Base-by-base conservation (phyloP, 2,888 invertebrate genomes). In the Atrina japonica region DNA sequence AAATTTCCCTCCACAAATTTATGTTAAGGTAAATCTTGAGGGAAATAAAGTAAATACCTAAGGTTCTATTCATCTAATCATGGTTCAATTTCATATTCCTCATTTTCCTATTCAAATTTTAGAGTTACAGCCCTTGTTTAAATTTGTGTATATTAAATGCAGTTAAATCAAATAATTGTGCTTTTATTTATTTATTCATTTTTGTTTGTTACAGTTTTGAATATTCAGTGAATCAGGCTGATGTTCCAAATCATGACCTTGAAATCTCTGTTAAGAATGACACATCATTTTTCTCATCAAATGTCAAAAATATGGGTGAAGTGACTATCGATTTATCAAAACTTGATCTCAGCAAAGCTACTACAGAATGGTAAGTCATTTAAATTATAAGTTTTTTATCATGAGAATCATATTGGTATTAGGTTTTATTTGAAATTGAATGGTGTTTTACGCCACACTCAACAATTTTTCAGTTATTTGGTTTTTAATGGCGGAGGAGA, bases 171-270 rank as follows among this genome's bases (percentile, higher is more conserved):
- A 14, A 47, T 16, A 47, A 16, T 7, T 21, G 6, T 47, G 21
- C 7, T 7, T 47, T 7, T 21, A 47, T 0, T 30, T 30, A 35
- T 18, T 56, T 2, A n/a, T 2, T 18, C 16, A 16, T 14, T 43
- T 53, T n/a, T 66, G 2, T 49, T 11, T n/a, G 18, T 66, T 76
- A 14, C 68, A 90, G 89, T 81, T 97, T 97, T 88, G 97, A 97
- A 89, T 97, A 96, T 92, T 92, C 94, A 53, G 94, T 97, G 78
- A 95, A 95, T 0, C 93, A 94, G 80, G 94, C 94, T 1, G 97
- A 97, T 88, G 91, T 97, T 64, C 93, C 94, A 84, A 93, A 93
- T 53, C 93, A 95, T 18, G 94, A 94, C 67, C 91, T 97, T 70
- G 96, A 97, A 91, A 93, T 97, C 35, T 95, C 96, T 0, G 96